Conservation (phyloP, 2,888 invertebrate genomes). For the Mythimna ferrago region DNA sequence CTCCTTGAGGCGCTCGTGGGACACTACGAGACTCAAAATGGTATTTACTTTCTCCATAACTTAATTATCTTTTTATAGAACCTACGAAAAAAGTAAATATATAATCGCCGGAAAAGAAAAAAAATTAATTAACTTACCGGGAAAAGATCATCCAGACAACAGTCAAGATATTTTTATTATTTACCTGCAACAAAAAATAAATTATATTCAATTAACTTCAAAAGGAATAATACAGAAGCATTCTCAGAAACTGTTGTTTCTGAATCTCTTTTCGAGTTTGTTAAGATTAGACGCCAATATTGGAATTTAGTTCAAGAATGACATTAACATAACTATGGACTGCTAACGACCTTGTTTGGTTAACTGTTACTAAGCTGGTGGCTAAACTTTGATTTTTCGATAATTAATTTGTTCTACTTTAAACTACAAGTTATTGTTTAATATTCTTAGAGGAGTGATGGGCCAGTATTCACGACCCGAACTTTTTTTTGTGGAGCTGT, state of each 20-base stretch:
- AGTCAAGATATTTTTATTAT: background rate
- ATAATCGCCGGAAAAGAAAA: background rate
- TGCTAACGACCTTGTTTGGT: conserved; percentile 5
- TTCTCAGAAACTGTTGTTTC: background rate
- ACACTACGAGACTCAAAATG: too few relatives aligned
- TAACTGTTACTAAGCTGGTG: background rate
- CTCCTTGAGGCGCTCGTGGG: too few relatives aligned
- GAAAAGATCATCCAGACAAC: background rate
- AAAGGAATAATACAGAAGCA: background rate
- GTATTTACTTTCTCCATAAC: too few relatives aligned
- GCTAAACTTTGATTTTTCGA: background rate
- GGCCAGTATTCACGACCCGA: too few relatives aligned
- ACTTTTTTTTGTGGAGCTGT: too few relatives aligned
- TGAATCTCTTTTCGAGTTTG: background rate
- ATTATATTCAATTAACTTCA: conserved; percentile 6
- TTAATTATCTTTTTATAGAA: too few relatives aligned
- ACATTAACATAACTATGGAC: conserved; percentile 24
- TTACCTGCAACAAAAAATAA: conserved; percentile 56
- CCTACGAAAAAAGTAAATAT: background rate
- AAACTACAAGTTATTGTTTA: background rate
- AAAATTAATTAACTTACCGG: conserved; percentile 27
- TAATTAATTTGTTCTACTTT: background rate
- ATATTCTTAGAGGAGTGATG: too few relatives aligned
- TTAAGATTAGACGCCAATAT: conserved; percentile 2
- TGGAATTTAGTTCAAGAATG: conserved; percentile 14